Conservation (phyloP, 1,140 invertebrate genomes). For the Zaprionus capensis region DNA sequence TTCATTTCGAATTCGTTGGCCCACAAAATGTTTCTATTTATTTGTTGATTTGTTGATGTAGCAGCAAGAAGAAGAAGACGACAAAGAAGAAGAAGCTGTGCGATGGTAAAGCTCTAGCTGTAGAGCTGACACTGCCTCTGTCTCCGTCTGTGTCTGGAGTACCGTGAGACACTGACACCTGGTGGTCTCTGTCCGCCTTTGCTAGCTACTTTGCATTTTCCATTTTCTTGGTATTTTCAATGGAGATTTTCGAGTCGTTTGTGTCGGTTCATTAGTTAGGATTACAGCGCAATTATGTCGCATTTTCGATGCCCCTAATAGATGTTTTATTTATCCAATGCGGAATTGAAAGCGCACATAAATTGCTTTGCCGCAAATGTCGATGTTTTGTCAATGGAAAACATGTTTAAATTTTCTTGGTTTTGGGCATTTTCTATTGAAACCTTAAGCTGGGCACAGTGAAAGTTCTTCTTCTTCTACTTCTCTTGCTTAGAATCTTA, state of each 20-base stretch:
- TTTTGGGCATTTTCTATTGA: background rate
- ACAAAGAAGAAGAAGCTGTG: background rate
- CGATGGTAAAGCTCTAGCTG: slow-evolving; percentile 9
- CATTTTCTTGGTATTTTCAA: slow-evolving; percentile 30
- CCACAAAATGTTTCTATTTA: slow-evolving; percentile 80
- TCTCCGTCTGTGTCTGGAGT: background rate
- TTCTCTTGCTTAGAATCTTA: slow-evolving; percentile 22
- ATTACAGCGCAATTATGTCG: slow-evolving; percentile 80
- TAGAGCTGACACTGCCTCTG: background rate
- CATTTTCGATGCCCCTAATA: slow-evolving; percentile 70
- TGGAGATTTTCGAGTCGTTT: slow-evolving; percentile 52
- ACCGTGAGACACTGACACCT: slow-evolving; percentile 49
- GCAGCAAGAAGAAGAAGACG: background rate
- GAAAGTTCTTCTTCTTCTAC: slow-evolving; percentile 32
- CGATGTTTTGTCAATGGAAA: slow-evolving; percentile 5
- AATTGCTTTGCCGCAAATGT: slow-evolving; percentile 39
- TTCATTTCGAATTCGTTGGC: slow-evolving; percentile 69
- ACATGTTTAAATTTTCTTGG: background rate
- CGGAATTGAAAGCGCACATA: slow-evolving; percentile 75
- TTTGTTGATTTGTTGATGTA: slow-evolving; percentile 54
- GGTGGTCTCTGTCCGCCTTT: slow-evolving; percentile 38
- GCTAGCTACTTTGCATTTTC: slow-evolving; percentile 41
- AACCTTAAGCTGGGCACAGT: slow-evolving; percentile 15
- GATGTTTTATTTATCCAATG: slow-evolving; percentile 80
- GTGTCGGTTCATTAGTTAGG: slow-evolving; percentile 80